phyloP scores from a whole-genome alignment of 2,888 invertebrate genomes.

The Drosophila vallismaia region DNA sequence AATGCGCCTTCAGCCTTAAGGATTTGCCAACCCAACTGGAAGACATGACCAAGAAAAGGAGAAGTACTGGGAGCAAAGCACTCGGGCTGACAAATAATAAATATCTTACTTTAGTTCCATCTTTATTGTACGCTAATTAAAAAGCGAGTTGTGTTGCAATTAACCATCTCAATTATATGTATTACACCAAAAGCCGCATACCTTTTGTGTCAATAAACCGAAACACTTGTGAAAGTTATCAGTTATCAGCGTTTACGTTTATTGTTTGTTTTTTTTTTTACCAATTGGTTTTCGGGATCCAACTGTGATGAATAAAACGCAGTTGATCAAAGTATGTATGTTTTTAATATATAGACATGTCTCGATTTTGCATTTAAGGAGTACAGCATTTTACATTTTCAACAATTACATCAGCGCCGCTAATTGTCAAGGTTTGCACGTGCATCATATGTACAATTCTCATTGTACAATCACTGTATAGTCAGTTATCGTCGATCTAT shows the following conservation, averaged over 20 bases:
- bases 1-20: conserved; percentile 29
- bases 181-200: conserved; percentile 51
- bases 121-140: conserved; percentile 35
- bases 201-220: conserved; percentile 63
- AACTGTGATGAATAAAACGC: not conserved
- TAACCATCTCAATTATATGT: conserved; percentile 48
- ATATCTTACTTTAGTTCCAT: conserved; percentile 37
- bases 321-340: conserved; percentile 42
- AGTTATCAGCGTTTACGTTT: not conserved
- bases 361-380: conserved; percentile 68
- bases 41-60: conserved; percentile 36
- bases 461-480: conserved; percentile 42
- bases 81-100: conserved; percentile 17
- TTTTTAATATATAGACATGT: conserved; percentile 56
- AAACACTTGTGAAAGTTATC: conserved; percentile 34
- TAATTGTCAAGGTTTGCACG: conserved; percentile 49
- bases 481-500: conserved; percentile 61
- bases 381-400: conserved; percentile 71
- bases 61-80: conserved; percentile 7
- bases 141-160: conserved; percentile 31
- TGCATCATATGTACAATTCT: conserved; percentile 58
- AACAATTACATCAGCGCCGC: conserved; percentile 65
- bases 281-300: not conserved
- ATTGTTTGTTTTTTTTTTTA: too few relatives aligned
- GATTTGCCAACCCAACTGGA: conserved; percentile 5